These are phyloP conservation scores for Sialis lutaria DNA, from an alignment of 2,888 invertebrate species.

Conservation along the genomic window DNA sequence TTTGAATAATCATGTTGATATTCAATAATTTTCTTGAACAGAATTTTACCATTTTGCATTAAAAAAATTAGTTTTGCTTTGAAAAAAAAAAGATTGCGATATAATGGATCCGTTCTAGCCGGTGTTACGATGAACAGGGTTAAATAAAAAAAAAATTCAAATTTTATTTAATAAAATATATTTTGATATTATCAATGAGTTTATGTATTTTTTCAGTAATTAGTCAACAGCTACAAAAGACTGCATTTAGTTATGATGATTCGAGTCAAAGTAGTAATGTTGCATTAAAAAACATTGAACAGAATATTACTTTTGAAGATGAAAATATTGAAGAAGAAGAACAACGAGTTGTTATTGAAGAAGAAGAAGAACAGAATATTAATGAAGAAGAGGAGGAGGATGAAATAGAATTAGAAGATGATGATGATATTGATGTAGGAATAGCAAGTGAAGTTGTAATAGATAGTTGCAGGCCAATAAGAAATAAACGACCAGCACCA, in stretches of 20 bases:
- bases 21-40: no score
- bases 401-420: slow-evolving; percentile 17
- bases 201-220: not conserved
- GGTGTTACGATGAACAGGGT: no score
- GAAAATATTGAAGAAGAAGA: slow-evolving; percentile 3
- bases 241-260: slow-evolving; percentile 10
- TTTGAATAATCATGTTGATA: no score
- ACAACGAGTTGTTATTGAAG: slow-evolving; percentile 8
- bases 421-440: slow-evolving; percentile 7
- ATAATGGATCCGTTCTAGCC: no score
- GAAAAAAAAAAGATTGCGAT: no score
- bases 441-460: slow-evolving; percentile 16
- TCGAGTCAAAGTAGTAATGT: slow-evolving; percentile 9
- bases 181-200: not conserved
- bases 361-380: slow-evolving; percentile 13
- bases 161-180: no score
- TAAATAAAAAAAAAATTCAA: no score
- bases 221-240: not conserved
- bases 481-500: slow-evolving; percentile 25
- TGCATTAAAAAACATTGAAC: not conserved
- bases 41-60: no score
- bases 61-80: no score
- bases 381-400: slow-evolving; percentile 19
- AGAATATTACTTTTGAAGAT: not conserved
- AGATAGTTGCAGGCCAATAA: slow-evolving; percentile 14